Conservation (phyloP, 2,888 invertebrate species). For the Mallateleia sp. region DNA sequence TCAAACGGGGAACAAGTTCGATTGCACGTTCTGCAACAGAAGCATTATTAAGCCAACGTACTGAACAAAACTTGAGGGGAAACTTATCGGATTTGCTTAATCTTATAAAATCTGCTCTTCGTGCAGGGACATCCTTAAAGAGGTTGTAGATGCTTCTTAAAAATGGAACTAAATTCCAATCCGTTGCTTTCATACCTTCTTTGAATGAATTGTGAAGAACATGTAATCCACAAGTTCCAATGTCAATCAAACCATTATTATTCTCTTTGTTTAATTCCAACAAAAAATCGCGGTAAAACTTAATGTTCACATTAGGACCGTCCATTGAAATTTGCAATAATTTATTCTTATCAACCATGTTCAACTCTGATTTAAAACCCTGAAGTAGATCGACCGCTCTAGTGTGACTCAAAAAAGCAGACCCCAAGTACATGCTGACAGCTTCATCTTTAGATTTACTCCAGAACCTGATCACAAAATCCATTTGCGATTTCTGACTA, state of each 20-base stretch:
- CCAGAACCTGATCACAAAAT: slow-evolving; percentile 80
- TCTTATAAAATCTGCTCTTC: slow-evolving; percentile 71
- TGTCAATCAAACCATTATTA: slow-evolving; percentile 26
- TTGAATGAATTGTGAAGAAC: slow-evolving; percentile 47
- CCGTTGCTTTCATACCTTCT: slow-evolving; percentile 38
- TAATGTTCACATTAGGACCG: slow-evolving; percentile 38
- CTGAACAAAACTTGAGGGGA: slow-evolving; percentile 56
- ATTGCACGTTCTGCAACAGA: slow-evolving; percentile 45
- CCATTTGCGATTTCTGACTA: slow-evolving; percentile 81
- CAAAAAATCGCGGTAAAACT: slow-evolving; percentile 69
- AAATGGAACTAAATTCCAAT: slow-evolving; percentile 38
- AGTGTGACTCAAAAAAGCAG: no score
- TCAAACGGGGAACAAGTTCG: slow-evolving; percentile 49
- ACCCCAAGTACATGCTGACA: slow-evolving; percentile 79
- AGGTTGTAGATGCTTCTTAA: slow-evolving; percentile 31
- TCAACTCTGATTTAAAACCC: slow-evolving; percentile 16
- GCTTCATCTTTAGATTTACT: slow-evolving; percentile 65
- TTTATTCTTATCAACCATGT: slow-evolving; percentile 2
- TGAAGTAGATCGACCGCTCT: slow-evolving; percentile 78
- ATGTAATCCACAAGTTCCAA: slow-evolving; percentile 53
- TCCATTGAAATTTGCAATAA: slow-evolving; percentile 53
- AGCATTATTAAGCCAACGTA: slow-evolving; percentile 51
- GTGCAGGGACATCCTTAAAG: slow-evolving; percentile 67
- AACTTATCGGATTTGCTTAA: slow-evolving; percentile 31
- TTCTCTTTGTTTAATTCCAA: slow-evolving; percentile 44